phyloP scores from a whole-genome alignment of 35 echinoderm and acorn worm genomes.

The Apostichopus californicus region DNA sequence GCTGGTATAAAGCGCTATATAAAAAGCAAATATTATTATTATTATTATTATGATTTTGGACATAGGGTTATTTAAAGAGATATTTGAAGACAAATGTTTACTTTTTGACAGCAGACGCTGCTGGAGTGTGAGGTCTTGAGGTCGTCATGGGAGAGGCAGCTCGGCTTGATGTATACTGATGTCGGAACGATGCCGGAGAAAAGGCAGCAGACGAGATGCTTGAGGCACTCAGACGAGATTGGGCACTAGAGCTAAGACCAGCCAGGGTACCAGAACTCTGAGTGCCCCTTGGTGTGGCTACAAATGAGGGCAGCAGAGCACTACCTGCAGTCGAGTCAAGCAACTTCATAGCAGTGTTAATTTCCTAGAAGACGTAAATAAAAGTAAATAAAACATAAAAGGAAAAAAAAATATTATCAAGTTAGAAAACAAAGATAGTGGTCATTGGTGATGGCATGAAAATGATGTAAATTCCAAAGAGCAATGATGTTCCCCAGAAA shows the following conservation, averaged over 20 bases:
- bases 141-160: slow-evolving; percentile 66
- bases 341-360: slow-evolving; percentile 68
- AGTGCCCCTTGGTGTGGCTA: slow-evolving; percentile 67
- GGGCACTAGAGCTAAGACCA: slow-evolving; percentile 83
- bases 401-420: background rate
- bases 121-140: slow-evolving; percentile 84
- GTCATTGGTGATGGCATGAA: background rate
- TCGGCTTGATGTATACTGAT: slow-evolving; percentile 62
- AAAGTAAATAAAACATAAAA: background rate
- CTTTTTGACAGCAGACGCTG: background rate
- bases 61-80: too few relatives aligned
- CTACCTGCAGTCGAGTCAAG: slow-evolving; percentile 47
- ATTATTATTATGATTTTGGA: too few relatives aligned
- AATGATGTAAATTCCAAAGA: background rate
- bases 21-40: too few relatives aligned
- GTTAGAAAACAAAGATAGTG: too few relatives aligned
- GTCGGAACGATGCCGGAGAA: slow-evolving; percentile 54
- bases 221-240: slow-evolving; percentile 80
- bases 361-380: slow-evolving; percentile 52
- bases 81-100: background rate
- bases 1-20: too few relatives aligned
- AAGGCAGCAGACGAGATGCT: slow-evolving; percentile 66
- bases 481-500: too few relatives aligned
- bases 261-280: slow-evolving; percentile 74
- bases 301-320: slow-evolving; percentile 49